Evolutionary conservation across 2,113 vertebrate species (phyloP).

Genomic region (Oncorhynchus tshawytscha): DNA sequence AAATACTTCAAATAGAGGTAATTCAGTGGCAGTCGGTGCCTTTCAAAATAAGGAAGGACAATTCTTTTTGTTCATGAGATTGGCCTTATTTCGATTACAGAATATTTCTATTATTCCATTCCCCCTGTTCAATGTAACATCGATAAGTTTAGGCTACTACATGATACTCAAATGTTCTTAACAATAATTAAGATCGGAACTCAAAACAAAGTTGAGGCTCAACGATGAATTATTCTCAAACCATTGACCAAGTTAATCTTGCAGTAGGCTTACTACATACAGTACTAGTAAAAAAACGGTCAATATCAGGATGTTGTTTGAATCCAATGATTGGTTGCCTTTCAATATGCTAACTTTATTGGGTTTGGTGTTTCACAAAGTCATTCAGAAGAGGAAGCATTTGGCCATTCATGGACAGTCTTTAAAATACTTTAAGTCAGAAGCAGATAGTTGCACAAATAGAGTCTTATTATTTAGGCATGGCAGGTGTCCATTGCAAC

Average conservation of each 20-base stretch:
- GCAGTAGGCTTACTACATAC: neutral
- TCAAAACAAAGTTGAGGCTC: neutral
- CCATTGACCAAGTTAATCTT: neutral
- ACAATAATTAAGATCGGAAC: neutral
- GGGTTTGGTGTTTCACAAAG: conserved; percentile 20
- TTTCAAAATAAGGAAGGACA: too few species aligned
- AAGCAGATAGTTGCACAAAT: conserved; percentile 71
- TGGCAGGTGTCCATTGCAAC: conserved; percentile 67
- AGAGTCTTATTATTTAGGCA: conserved; percentile 67
- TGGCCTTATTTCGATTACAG: too few species aligned
- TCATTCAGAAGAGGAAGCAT: conserved; percentile 51
- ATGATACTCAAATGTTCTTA: too few species aligned
- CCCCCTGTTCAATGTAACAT: too few species aligned
- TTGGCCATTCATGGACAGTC: conserved; percentile 71
- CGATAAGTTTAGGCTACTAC: too few species aligned
- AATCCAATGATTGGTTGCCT: conserved; percentile 19
- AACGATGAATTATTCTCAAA: neutral
- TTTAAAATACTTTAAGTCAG: conserved; percentile 63
- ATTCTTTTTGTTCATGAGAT: too few species aligned
- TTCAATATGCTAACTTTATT: conserved; percentile 15
- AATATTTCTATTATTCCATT: too few species aligned
- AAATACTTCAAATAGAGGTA: too few species aligned
- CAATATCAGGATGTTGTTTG: neutral
- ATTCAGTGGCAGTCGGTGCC: too few species aligned
- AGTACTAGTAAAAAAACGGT: neutral